Percentiles rank a stretch among this genome's conserved stretches.
Conservation (phyloP, 1,140 invertebrate species). For the Habropoda laboriosa region DNA sequence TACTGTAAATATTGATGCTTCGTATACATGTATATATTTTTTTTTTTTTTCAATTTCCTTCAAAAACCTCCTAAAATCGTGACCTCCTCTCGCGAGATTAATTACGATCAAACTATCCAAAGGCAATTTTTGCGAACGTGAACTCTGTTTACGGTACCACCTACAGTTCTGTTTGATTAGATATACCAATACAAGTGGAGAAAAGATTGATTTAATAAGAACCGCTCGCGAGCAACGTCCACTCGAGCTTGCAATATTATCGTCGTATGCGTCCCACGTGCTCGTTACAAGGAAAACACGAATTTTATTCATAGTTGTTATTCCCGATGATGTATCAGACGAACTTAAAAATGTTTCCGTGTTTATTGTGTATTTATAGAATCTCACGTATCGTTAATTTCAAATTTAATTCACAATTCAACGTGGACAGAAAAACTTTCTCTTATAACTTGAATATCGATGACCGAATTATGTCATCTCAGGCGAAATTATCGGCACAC, state of each 20-base stretch:
- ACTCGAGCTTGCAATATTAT: conserved; percentile 41
- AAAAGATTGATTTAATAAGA: conserved; percentile 51
- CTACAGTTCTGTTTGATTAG: conserved; percentile 41
- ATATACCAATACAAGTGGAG: conserved; percentile 33
- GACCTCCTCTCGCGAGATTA: neutral
- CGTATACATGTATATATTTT: neutral
- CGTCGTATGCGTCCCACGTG: conserved; percentile 29
- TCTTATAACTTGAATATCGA: conserved; percentile 3
- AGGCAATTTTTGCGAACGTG: neutral
- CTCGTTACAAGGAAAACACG: conserved; percentile 12
- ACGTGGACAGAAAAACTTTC: neutral
- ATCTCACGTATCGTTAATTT: too few relatives aligned
- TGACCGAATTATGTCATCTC: conserved; percentile 39
- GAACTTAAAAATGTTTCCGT: neutral
- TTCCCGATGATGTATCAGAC: neutral
- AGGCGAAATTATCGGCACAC: neutral
- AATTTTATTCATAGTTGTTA: conserved; percentile 36
- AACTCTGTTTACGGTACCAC: conserved; percentile 45
- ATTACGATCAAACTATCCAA: neutral
- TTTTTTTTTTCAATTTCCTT: too few relatives aligned
- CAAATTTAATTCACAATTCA: neutral
- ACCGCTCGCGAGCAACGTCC: conserved; percentile 47
- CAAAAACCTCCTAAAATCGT: neutral
- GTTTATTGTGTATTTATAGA: neutral
- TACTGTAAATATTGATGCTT: neutral